Conservation (phyloP, 2,888 invertebrate species). For the Abscondita cerata region DNA sequence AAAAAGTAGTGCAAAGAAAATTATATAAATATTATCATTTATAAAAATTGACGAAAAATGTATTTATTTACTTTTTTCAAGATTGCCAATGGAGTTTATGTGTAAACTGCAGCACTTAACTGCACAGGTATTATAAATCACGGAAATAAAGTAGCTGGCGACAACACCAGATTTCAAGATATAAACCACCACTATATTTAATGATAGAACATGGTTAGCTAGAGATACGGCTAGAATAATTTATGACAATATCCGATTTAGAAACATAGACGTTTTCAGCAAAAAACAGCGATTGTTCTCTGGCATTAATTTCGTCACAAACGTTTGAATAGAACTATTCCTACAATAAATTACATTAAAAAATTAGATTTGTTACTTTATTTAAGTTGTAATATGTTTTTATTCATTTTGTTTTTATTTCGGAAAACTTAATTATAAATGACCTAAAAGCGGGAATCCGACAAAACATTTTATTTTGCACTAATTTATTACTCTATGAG, state of each 20-base stretch:
- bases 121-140: constrained; percentile 52
- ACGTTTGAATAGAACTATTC: constrained; percentile 5
- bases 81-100: constrained; percentile 33
- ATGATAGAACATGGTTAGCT: constrained; percentile 28
- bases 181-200: constrained; percentile 51
- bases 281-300: constrained; percentile 18
- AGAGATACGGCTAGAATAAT: constrained; percentile 21
- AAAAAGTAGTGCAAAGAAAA: too few relatives aligned
- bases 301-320: constrained; percentile 14
- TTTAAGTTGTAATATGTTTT: too few relatives aligned
- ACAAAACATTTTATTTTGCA: too few relatives aligned
- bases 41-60: too few relatives aligned
- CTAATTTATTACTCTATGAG: too few relatives aligned
- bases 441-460: too few relatives aligned
- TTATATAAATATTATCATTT: too few relatives aligned
- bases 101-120: constrained; percentile 51
- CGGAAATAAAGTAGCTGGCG: constrained; percentile 51
- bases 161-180: constrained; percentile 54
- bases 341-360: too few relatives aligned
- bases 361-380: too few relatives aligned
- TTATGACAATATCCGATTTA: constrained; percentile 27
- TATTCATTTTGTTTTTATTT: constrained; percentile 11
- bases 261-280: constrained; percentile 19
- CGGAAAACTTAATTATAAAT: too few relatives aligned
- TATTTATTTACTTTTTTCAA: constrained; percentile 1